phyloP scores from a whole-genome alignment of 1,140 invertebrate species.

The Gonatopus flavifemur region DNA sequence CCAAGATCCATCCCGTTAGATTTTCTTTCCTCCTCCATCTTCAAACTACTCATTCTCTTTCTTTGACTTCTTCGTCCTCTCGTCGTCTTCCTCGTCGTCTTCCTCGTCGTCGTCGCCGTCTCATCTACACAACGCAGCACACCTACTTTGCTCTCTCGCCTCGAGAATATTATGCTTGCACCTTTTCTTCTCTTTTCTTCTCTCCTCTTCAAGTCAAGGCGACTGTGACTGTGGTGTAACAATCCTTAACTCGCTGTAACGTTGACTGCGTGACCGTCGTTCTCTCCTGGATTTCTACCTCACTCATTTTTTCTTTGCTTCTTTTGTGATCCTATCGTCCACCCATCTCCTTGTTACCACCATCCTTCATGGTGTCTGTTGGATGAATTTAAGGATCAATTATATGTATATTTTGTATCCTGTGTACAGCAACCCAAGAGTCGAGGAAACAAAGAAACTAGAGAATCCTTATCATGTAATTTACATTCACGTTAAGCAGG shows the following conservation, averaged over 20 bases:
- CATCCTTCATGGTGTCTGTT: not conserved
- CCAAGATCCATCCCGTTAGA: not conserved
- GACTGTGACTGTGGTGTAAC: conserved; percentile 37
- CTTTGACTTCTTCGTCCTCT: too few relatives aligned
- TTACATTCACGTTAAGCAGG: too few relatives aligned
- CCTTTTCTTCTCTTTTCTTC: too few relatives aligned
- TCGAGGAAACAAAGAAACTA: too few relatives aligned
- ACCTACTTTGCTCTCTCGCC: conserved; percentile 41
- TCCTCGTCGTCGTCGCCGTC: conserved; percentile 23
- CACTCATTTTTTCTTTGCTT: not conserved
- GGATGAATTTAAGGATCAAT: too few relatives aligned
- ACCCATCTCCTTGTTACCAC: not conserved
- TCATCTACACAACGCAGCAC: conserved; percentile 31
- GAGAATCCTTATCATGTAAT: too few relatives aligned
- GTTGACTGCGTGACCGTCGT: conserved; percentile 30
- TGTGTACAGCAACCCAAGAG: too few relatives aligned
- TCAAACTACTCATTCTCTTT: conserved; percentile 19
- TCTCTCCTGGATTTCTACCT: conserved; percentile 29
- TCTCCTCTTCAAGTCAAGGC: too few relatives aligned
- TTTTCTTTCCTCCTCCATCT: conserved; percentile 7
- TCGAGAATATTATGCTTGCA: conserved; percentile 47
- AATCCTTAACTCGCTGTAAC: conserved; percentile 33
- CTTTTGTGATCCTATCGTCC: not conserved
- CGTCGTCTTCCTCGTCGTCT: conserved; percentile 8
- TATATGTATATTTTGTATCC: too few relatives aligned